phyloP scores from a whole-genome alignment of 2,113 vertebrate species.

The Ammodramus savannarum region DNA sequence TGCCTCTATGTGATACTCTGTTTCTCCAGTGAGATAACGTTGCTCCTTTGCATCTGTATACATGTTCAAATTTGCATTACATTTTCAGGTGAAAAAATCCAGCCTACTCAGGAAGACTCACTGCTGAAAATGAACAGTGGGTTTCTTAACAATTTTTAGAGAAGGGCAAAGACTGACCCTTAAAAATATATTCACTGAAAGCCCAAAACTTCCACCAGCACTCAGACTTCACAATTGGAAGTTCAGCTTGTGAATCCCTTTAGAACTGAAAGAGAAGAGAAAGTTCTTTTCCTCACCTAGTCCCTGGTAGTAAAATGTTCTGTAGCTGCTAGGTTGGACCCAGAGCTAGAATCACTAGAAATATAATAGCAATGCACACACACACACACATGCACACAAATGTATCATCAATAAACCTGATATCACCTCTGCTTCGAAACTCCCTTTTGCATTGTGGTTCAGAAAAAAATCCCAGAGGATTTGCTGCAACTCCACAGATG shows the following conservation, averaged over 20 bases:
- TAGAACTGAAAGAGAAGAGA: neutral
- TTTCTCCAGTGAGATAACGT: neutral
- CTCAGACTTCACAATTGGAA: neutral
- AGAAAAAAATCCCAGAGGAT: neutral
- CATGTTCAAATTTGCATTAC: neutral
- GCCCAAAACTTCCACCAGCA: neutral
- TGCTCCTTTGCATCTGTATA: neutral
- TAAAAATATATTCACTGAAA: neutral
- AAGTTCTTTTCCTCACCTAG: neutral
- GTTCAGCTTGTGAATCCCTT: neutral
- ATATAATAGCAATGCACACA: neutral
- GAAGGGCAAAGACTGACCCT: neutral
- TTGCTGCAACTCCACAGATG: neutral
- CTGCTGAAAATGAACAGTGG: neutral
- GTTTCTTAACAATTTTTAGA: neutral
- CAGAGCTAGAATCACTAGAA: neutral
- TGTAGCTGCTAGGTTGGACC: neutral
- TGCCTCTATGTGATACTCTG: neutral
- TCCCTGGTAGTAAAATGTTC: neutral
- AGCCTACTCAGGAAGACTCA: neutral
- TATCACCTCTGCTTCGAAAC: neutral
- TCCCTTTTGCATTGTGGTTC: neutral
- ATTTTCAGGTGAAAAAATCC: neutral
- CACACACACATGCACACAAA: accelerated
- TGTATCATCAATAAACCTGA: neutral